phyloP scores from a whole-genome alignment of 2,888 invertebrate species.

The Patella depressa region DNA sequence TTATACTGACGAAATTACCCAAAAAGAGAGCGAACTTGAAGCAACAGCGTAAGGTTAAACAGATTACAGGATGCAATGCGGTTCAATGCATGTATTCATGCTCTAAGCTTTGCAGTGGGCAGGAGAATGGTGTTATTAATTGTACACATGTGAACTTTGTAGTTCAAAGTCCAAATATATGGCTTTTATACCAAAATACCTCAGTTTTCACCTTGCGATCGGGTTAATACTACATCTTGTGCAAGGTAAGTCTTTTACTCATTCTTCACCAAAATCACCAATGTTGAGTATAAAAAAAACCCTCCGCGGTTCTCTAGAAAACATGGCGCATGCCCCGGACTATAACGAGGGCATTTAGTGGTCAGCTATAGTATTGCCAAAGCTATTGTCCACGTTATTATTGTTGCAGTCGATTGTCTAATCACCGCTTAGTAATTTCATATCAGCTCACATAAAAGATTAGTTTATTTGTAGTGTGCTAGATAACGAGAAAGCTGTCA shows the following conservation, averaged over 20 bases:
- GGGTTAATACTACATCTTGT: conserved; percentile 6
- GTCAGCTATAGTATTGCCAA: background rate
- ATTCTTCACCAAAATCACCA: background rate
- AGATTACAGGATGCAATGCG: conserved; percentile 37
- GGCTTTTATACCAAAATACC: conserved; percentile 13
- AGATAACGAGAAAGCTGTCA: background rate
- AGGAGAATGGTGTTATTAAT: conserved; percentile 7
- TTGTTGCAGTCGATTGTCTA: too few relatives aligned
- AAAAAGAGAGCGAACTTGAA: conserved; percentile 13
- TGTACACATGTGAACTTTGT: conserved; percentile 9
- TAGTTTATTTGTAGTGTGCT: background rate
- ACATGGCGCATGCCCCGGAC: conserved; percentile 13
- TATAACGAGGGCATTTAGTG: conserved; percentile 10
- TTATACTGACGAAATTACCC: background rate
- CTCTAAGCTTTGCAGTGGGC: conserved; percentile 13
- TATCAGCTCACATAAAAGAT: too few relatives aligned
- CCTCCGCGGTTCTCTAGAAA: conserved; percentile 10
- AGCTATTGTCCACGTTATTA: too few relatives aligned
- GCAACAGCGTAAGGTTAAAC: conserved; percentile 36
- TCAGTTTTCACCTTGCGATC: conserved; percentile 9
- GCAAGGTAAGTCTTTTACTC: background rate
- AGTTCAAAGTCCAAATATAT: conserved; percentile 13
- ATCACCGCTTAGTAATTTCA: too few relatives aligned
- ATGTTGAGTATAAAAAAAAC: conserved; percentile 6
- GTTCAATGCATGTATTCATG: conserved; percentile 29